Evolutionary conservation across 1,140 invertebrate species (phyloP), one percentile per base, ranked within the genome.

Genomic region (Pygmarrhopalites habei): DNA sequence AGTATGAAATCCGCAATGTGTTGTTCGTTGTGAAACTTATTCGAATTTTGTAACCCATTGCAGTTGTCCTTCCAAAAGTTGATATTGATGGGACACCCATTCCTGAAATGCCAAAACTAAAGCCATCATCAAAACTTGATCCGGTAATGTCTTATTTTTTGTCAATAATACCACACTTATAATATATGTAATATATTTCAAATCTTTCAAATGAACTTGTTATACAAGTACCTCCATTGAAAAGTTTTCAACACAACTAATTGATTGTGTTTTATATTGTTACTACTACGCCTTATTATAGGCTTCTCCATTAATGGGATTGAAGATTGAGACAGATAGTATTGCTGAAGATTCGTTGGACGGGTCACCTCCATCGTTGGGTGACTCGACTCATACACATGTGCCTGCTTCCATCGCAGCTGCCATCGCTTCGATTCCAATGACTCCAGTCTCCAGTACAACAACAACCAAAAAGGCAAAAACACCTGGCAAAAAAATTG

Each of bases 401-500:
- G 86, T 87, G 35, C 75, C 77, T 10, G 76, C 76, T 32, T 43
- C 58, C 56, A 35, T 74, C 76, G 65, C 73, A 70, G 51, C 73
- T 61, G 66, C 69, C 62, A 49, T 71, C 26, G 58, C 67, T 2
- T 66, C 68, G 17, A 65, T 72, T 5, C 74, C 75, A 29, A 74
- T 74, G 30, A 67, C 72, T 53, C 69, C 75, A 32, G 66, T 72
- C n/a, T 79, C 79, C 64, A 78, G 79, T 63, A 30, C 59, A 17
- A 49, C 44, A 7, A 12, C 66, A 46, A 61, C 62, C 23, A 72
- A 67, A 75, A 74, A 71, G 70, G 72, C 62, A 4, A 65, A 91
- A 80, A 80, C 85, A 74, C 80, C 80, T 68, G 84, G 84, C 68
- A 89, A 89, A 77, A 93, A 93, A 81, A 82, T 95, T 68, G 89